Percentiles rank a stretch among this genome's conserved stretches.
These are phyloP conservation scores for Falco novaeseelandiae DNA, from an alignment of 2,797 vertebrate genomes.

Conservation along the genomic window DNA sequence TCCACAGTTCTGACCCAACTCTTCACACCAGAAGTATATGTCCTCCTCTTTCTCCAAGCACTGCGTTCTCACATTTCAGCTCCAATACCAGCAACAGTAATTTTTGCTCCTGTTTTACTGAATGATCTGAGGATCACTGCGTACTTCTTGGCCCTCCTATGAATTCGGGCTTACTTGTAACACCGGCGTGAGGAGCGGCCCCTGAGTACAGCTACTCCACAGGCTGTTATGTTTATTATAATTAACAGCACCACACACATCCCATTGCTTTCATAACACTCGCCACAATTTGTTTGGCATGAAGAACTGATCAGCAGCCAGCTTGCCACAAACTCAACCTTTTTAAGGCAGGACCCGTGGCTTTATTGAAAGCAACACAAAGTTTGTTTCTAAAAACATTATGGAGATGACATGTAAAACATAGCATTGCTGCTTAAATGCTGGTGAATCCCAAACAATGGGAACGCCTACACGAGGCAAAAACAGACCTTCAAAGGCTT, in stretches of 20 bases:
- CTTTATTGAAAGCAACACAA: background rate
- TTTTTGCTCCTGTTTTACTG: background rate
- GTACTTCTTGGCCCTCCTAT: background rate
- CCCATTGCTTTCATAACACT: background rate
- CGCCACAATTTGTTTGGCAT: background rate
- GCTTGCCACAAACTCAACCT: constrained; percentile 10
- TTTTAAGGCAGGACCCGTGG: background rate
- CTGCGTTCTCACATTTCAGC: background rate
- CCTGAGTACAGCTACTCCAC: background rate
- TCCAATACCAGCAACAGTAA: background rate
- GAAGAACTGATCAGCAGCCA: background rate
- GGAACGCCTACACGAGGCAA: background rate
- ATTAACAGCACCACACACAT: background rate
- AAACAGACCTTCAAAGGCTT: background rate
- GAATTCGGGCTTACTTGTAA: background rate
- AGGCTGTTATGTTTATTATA: background rate
- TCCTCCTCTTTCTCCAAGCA: background rate
- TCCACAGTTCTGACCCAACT: constrained; percentile 36
- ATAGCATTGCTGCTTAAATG: background rate
- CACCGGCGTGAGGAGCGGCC: background rate
- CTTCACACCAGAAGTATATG: background rate
- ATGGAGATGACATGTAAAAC: background rate
- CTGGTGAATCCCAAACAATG: background rate
- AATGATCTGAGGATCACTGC: background rate
- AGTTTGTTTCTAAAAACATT: background rate